Conservation (phyloP, 2,113 vertebrate genomes). For the Varanus salvator region DNA sequence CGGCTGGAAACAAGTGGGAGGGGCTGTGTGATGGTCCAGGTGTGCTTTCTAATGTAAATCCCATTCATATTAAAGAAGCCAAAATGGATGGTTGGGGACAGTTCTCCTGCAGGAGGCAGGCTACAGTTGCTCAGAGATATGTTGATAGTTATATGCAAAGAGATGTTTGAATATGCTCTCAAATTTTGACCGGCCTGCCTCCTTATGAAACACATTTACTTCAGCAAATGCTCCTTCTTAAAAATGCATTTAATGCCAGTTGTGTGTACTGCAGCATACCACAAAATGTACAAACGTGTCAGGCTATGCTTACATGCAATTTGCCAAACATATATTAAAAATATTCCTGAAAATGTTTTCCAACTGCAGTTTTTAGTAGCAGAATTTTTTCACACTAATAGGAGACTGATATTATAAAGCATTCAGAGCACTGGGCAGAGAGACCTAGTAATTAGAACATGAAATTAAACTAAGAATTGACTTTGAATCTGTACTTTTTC, state of each 20-base stretch:
- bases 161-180: slow-evolving; percentile 10
- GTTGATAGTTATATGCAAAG: background rate
- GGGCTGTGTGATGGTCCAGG: no score
- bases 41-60: background rate
- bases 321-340: slow-evolving; percentile 3
- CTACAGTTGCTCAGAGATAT: background rate
- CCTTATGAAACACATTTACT: background rate
- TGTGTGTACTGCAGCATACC: no score
- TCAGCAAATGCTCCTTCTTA: slow-evolving; percentile 16
- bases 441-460: background rate
- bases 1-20: background rate
- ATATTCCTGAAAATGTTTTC: background rate
- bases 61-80: background rate
- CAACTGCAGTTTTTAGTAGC: background rate
- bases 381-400: background rate
- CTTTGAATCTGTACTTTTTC: background rate
- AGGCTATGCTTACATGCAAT: background rate
- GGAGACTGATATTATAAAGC: background rate
- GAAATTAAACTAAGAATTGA: background rate
- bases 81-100: background rate
- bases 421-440: background rate
- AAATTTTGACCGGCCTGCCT: background rate
- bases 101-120: background rate
- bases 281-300: background rate
- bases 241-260: background rate